Conservation (phyloP, 2,888 invertebrate species). For the Chrysotoxum bicinctum region DNA sequence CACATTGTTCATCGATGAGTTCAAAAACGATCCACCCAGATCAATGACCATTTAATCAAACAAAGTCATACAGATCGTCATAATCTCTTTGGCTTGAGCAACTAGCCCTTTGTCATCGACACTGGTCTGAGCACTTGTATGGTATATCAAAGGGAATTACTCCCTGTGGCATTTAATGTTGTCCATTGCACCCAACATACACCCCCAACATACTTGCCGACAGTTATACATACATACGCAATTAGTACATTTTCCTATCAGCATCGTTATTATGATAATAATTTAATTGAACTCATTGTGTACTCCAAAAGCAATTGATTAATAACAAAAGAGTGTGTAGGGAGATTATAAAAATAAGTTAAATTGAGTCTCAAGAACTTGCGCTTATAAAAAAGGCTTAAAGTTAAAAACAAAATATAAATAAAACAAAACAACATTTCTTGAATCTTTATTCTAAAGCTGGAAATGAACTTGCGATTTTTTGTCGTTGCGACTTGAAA, state of each 20-base stretch:
- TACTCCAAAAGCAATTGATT: conserved; percentile 65
- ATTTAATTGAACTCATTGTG: conserved; percentile 66
- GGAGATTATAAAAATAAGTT: conserved; percentile 15
- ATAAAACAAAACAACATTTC: neutral
- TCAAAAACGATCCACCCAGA: conserved; percentile 21
- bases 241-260: conserved; percentile 30
- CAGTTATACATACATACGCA: neutral
- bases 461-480: no score
- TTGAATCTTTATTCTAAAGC: no score
- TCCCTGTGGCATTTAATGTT: conserved; percentile 5
- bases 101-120: conserved; percentile 21
- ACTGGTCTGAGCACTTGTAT: neutral
- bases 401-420: neutral
- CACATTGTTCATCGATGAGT: conserved; percentile 41
- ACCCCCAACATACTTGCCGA: neutral
- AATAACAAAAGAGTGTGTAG: conserved; percentile 67
- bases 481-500: no score
- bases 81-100: neutral
- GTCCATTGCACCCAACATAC: neutral
- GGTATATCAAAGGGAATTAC: neutral
- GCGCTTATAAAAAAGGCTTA: neutral
- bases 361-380: neutral
- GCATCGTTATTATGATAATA: conserved; percentile 63
- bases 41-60: conserved; percentile 69
- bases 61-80: conserved; percentile 29